These are phyloP conservation scores for Drosophila orosa DNA, from an alignment of 1,140 invertebrate genomes.

Conservation along the genomic window DNA sequence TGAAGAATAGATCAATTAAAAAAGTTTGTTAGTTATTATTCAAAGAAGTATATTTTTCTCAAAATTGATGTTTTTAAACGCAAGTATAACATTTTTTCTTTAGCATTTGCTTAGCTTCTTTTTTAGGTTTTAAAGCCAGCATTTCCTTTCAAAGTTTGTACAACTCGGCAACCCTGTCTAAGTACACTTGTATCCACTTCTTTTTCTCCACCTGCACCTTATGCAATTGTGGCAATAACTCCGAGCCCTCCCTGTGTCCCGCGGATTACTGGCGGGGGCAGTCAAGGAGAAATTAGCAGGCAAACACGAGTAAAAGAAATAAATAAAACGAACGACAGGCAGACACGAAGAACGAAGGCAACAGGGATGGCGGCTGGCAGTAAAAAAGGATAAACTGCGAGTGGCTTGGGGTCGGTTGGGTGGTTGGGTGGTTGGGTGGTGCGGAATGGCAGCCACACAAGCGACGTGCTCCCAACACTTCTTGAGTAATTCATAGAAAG, in stretches of 20 bases:
- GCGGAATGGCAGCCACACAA: constrained; percentile 41
- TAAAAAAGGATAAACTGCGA: constrained; percentile 66
- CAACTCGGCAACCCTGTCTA: constrained; percentile 37
- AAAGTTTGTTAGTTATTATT: background rate
- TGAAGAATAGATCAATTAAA: background rate
- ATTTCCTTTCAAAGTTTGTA: background rate
- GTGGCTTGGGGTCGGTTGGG: constrained; percentile 10
- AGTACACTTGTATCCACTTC: constrained; percentile 15
- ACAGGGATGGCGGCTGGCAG: constrained; percentile 14
- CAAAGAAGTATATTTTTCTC: background rate
- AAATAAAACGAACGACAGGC: constrained; percentile 70
- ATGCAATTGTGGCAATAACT: constrained; percentile 57
- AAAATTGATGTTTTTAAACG: background rate
- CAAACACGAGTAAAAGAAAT: constrained; percentile 78
- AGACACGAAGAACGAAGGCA: constrained; percentile 24
- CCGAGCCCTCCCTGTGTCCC: constrained; percentile 20
- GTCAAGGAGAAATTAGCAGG: constrained; percentile 73
- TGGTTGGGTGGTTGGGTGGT: background rate
- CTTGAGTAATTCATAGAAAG: constrained; percentile 80
- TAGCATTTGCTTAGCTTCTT: too few species aligned
- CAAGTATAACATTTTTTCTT: too few species aligned
- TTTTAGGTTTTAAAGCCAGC: background rate
- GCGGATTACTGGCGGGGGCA: constrained; percentile 43
- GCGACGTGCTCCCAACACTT: constrained; percentile 75
- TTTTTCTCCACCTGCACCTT: constrained; percentile 37